Evolutionary conservation across 1,140 invertebrate species (phyloP), one percentile per base, ranked within the genome.

Genomic region (Pectinophora gossypiella): DNA sequence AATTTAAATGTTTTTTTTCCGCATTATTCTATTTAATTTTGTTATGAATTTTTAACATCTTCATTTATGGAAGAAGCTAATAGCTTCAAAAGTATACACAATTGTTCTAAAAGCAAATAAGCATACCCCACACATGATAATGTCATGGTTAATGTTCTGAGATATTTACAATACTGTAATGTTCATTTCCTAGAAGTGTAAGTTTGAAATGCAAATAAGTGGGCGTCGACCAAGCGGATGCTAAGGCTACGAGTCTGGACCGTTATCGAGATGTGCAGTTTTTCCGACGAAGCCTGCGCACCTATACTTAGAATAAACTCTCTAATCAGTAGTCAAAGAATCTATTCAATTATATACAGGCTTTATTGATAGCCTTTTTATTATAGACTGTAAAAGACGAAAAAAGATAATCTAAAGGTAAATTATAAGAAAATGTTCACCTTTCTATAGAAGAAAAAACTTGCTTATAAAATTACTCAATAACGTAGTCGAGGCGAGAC

Each of bases 181-280:
- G n/a, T 7, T n/a, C n/a, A 32, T n/a, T 32, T 32, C 27, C 27
- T 32, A 32, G 27, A 32, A 9, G 9, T 15, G n/a, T 15, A 16
- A 40, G 12, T 15, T 15, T 40, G 13, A 40, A 40, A 40, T 40
- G 36, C 36, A 40, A 40, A 40, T 40, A 40, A 40, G 36, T 16
- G 13, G 4, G 4, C 36, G 36, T 16, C 36, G 10, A 13, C 36
- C 15, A 40, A 40, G 16, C 36, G 36, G n/a, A 40, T 40, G 36
- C 36, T 2, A 40, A 40, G 36, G 36, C 13, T 40, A 4, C 9
- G 13, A 40, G 36, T 15, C 7, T 13, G 36, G 27, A 32, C 16
- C 36, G 36, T 40, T 40, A 40, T 40, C 36, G 16, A 40, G 15
- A 40, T n/a, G 6, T 40, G 16, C 36, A 40, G 36, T 40, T 40